Evolutionary conservation across 2,113 vertebrate species (phyloP).

Genomic region (Osmerus mordax): DNA sequence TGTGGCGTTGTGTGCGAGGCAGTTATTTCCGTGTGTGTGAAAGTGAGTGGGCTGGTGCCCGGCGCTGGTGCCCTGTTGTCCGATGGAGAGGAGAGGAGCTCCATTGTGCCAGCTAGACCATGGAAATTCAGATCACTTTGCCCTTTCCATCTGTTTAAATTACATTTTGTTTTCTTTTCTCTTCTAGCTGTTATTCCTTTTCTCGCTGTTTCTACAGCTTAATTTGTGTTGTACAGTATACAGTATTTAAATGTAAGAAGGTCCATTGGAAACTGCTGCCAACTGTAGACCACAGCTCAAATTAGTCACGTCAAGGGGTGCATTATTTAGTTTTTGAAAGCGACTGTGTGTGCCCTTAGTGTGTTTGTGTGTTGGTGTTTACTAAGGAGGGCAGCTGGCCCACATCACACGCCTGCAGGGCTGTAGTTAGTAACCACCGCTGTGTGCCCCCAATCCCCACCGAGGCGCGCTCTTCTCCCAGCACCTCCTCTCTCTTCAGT

Average conservation of each 20-base stretch:
- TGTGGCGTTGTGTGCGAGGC: no score
- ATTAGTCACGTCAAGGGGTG: background rate
- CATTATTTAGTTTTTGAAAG: background rate
- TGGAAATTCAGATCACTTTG: constrained; percentile 29
- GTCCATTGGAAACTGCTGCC: no score
- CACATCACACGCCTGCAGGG: constrained; percentile 31
- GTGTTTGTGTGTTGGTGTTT: constrained; percentile 15
- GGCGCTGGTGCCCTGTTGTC: constrained; percentile 34
- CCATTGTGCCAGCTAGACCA: constrained; percentile 47
- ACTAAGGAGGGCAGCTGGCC: constrained; percentile 45
- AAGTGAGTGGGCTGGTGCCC: constrained; percentile 4
- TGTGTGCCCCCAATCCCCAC: constrained; percentile 30
- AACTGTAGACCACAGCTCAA: no score
- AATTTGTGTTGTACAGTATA: no score
- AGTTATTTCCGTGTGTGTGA: background rate
- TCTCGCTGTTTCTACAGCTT: no score
- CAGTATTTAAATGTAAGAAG: no score
- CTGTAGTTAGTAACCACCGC: constrained; percentile 16
- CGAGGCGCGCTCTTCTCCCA: constrained; percentile 19
- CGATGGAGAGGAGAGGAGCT: constrained; percentile 33
- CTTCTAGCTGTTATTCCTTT: background rate
- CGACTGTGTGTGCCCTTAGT: constrained; percentile 5
- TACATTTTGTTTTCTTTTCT: constrained; percentile 11
- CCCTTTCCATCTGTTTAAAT: constrained; percentile 22
- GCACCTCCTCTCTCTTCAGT: constrained; percentile 41